Percentiles rank a stretch among this genome's conserved stretches.
Conservation (phyloP, 2,888 invertebrate genomes). For the Rutpela maculata region DNA sequence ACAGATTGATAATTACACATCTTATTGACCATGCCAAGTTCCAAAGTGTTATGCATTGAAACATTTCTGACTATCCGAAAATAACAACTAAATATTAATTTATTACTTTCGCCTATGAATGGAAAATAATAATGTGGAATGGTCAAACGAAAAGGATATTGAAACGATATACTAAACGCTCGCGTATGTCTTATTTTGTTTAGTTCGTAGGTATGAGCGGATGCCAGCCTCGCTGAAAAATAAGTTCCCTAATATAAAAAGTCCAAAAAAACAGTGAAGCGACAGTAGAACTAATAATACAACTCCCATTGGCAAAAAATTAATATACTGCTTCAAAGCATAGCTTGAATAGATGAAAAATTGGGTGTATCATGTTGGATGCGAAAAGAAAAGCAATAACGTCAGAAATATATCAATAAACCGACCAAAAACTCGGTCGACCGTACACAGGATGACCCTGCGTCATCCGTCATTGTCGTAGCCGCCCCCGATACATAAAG, state of each 20-base stretch:
- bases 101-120: too few relatives aligned
- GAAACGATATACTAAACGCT: not conserved
- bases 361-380: conserved; percentile 54
- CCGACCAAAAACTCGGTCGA: conserved; percentile 60
- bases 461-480: conserved; percentile 66
- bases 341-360: conserved; percentile 57
- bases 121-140: not conserved
- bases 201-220: not conserved
- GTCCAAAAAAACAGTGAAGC: conserved; percentile 15
- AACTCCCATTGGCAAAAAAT: conserved; percentile 48
- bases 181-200: not conserved
- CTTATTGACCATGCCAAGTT: too few relatives aligned
- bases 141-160: not conserved
- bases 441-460: conserved; percentile 58
- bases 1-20: too few relatives aligned
- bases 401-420: conserved; percentile 63
- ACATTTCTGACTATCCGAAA: too few relatives aligned
- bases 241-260: conserved; percentile 15
- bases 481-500: conserved; percentile 65
- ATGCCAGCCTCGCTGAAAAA: conserved; percentile 23
- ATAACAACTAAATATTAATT: too few relatives aligned
- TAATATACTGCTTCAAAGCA: conserved; percentile 48
- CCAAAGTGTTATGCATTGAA: too few relatives aligned
- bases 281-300: conserved; percentile 35
- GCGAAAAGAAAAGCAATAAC: conserved; percentile 63